Evolutionary conservation across 2,113 vertebrate genomes (phyloP).

Genomic region (Hemichromis elongatus): DNA sequence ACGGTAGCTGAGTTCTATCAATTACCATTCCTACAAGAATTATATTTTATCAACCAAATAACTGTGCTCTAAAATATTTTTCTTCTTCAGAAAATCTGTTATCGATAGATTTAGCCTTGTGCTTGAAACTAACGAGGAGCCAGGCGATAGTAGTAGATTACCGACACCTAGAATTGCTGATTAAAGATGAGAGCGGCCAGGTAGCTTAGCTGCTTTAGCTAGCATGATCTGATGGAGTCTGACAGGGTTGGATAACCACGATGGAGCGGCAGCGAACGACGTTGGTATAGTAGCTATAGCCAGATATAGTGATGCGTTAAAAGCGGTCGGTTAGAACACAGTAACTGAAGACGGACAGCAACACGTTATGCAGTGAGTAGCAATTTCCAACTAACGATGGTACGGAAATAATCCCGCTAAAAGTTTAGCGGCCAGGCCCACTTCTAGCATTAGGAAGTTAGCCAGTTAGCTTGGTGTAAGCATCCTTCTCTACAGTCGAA

Average conservation of each 20-base stretch:
- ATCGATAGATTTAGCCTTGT: not conserved
- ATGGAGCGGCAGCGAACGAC: conserved; percentile 1
- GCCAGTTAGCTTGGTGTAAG: conserved; percentile 19
- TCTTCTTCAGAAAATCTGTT: not conserved
- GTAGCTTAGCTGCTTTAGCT: not conserved
- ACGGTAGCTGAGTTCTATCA: not conserved
- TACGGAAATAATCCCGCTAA: not conserved
- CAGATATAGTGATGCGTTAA: not conserved
- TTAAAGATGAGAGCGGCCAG: not conserved
- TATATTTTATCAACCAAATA: not conserved
- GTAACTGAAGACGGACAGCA: not conserved
- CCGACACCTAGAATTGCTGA: not conserved
- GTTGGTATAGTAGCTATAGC: not conserved
- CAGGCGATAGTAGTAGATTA: conserved; percentile 15
- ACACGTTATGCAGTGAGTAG: conserved; percentile 69
- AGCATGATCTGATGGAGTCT: conserved; percentile 10
- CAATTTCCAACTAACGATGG: not conserved
- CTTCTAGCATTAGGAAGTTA: not conserved
- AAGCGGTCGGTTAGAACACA: not conserved
- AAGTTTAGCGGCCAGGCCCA: conserved; percentile 10
- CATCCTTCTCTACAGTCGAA: not conserved
- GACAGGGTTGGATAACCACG: not conserved
- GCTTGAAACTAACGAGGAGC: not conserved
- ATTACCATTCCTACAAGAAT: not conserved
- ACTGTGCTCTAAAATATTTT: not conserved